Conservation (phyloP, 2,888 invertebrate genomes). For the Furcula furcula region DNA sequence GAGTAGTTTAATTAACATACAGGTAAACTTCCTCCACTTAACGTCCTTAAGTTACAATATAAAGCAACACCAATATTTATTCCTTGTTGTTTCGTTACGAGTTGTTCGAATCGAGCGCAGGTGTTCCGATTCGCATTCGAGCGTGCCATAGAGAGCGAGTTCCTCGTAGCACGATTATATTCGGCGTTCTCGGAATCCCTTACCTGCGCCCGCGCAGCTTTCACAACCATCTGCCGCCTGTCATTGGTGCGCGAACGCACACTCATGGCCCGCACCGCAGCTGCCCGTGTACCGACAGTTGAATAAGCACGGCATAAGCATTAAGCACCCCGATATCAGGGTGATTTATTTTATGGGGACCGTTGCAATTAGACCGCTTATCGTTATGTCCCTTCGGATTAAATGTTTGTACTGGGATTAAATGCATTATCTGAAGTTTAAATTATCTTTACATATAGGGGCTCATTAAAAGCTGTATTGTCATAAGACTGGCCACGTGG, state of each 20-base stretch:
- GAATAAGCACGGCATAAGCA: slow-evolving; percentile 31
- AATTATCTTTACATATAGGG: too few species aligned
- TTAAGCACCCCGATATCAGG: slow-evolving; percentile 21
- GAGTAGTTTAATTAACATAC: too few species aligned
- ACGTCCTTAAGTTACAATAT: too few species aligned
- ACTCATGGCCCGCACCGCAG: slow-evolving; percentile 33
- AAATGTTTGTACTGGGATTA: slow-evolving; percentile 8
- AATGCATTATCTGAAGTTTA: too few species aligned
- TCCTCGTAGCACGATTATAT: slow-evolving; percentile 75
- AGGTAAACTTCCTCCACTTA: too few species aligned
- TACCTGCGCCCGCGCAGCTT: slow-evolving; percentile 72
- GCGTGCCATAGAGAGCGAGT: slow-evolving; percentile 64
- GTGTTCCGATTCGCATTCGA: slow-evolving; percentile 62
- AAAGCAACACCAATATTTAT: too few species aligned
- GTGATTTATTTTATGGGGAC: slow-evolving; percentile 30
- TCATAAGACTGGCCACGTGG: too few species aligned
- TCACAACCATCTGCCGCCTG: slow-evolving; percentile 71
- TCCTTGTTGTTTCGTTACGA: too few species aligned
- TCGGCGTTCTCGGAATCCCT: slow-evolving; percentile 75
- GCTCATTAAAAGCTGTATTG: too few species aligned
- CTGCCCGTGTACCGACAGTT: slow-evolving; percentile 29
- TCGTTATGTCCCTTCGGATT: slow-evolving; percentile 16
- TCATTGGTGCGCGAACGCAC: slow-evolving; percentile 42
- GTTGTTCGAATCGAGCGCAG: slow-evolving; percentile 50
- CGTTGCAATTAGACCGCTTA: slow-evolving; percentile 16